phyloP scores from a whole-genome alignment of 2,888 invertebrate species.

The Eubasilissa splendida region DNA sequence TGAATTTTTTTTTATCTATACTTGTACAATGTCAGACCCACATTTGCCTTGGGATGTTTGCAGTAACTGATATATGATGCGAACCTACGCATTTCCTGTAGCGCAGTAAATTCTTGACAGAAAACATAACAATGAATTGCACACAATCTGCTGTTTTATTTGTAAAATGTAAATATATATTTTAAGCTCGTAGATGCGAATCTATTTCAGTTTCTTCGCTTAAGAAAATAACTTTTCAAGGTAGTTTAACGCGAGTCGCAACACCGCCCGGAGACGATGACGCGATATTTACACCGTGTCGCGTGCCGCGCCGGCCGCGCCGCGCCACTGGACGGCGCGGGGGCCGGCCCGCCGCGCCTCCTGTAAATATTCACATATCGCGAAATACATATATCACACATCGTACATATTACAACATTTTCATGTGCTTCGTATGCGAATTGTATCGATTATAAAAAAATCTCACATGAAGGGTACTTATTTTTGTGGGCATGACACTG shows the following conservation, averaged over 20 bases:
- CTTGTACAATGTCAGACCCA: background rate
- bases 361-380: background rate
- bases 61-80: background rate
- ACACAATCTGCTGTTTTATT: too few species aligned
- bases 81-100: background rate
- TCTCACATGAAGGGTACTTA: too few species aligned
- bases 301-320: constrained; percentile 31
- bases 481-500: too few species aligned
- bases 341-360: constrained; percentile 30
- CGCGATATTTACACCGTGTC: constrained; percentile 20
- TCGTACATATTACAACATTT: too few species aligned
- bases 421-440: too few species aligned
- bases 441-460: too few species aligned
- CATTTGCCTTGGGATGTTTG: constrained; percentile 1
- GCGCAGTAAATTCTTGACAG: background rate
- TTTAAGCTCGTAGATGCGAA: too few species aligned
- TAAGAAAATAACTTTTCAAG: too few species aligned
- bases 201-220: too few species aligned
- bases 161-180: too few species aligned
- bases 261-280: constrained; percentile 13
- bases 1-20: too few species aligned
- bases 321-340: constrained; percentile 2
- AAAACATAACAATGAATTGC: background rate
- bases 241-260: too few species aligned
- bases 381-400: background rate